These are phyloP conservation scores for Dromiciops gliroides DNA, from an alignment of 2,113 vertebrate species.

Conservation along the genomic window DNA sequence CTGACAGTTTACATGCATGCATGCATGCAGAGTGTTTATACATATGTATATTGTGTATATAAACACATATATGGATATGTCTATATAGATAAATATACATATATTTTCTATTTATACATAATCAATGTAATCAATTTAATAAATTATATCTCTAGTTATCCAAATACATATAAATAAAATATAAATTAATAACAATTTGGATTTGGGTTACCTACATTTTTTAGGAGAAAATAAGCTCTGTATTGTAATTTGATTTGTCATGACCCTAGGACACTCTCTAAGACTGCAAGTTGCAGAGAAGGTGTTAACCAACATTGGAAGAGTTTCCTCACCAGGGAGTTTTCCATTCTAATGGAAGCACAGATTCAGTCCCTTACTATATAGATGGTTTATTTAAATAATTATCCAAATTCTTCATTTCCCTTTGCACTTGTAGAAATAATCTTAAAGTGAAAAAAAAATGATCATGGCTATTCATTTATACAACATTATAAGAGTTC, in stretches of 20 bases:
- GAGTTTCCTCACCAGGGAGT: background rate
- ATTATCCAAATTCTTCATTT: constrained; percentile 1
- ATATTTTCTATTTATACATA: background rate
- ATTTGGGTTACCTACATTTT: background rate
- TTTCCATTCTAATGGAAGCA: background rate
- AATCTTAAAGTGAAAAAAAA: background rate
- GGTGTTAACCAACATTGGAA: background rate
- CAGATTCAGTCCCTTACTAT: background rate
- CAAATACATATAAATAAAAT: background rate
- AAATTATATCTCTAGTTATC: too few species aligned
- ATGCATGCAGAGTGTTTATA: background rate
- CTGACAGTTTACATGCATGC: background rate
- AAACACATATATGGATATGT: background rate
- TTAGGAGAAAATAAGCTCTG: background rate
- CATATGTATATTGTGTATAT: constrained; percentile 18
- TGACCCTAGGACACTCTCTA: background rate
- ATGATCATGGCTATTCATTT: background rate
- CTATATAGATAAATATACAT: too few species aligned
- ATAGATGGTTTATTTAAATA: background rate
- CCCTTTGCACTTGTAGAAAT: background rate
- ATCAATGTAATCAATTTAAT: too few species aligned
- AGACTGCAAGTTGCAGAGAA: background rate
- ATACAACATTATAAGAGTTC: background rate
- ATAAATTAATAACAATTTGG: background rate
- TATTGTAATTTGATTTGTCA: background rate